Percentiles rank a stretch among this genome's conserved stretches.
These are phyloP conservation scores for Rhinichthys osculus DNA, from an alignment of 2,797 vertebrate genomes.

Conservation along the genomic window DNA sequence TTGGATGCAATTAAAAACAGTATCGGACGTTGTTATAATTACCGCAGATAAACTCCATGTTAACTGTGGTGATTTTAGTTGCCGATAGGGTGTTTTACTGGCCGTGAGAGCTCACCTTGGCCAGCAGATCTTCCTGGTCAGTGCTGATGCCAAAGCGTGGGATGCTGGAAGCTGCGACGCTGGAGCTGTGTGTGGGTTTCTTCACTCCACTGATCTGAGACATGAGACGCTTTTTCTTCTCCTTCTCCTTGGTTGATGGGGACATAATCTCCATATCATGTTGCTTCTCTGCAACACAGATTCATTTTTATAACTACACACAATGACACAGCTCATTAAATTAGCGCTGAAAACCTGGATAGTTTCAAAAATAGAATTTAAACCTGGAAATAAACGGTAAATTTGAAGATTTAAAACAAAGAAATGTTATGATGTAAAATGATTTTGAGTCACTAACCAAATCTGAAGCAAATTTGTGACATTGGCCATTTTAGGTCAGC, in stretches of 20 bases:
- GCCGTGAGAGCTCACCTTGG: conserved; percentile 78
- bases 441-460: neutral
- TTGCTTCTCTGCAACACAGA: conserved; percentile 83
- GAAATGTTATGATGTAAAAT: neutral
- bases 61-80: neutral
- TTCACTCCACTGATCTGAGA: conserved; percentile 89
- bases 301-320: neutral
- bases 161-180: conserved; percentile 77
- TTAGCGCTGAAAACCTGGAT: neutral
- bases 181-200: conserved; percentile 79
- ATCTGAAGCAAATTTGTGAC: neutral
- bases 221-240: conserved; percentile 85
- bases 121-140: conserved; percentile 84
- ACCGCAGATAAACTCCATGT: neutral
- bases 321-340: neutral
- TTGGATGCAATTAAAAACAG: neutral
- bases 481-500: neutral
- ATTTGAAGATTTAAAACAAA: neutral
- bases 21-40: neutral
- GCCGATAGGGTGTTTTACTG: neutral
- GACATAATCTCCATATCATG: conserved; percentile 90
- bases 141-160: conserved; percentile 89
- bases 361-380: neutral
- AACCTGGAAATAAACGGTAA: neutral
- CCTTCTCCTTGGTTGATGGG: conserved; percentile 77